These are phyloP conservation scores for Balanococcus diminutus DNA, from an alignment of 2,888 invertebrate species.

Conservation along the genomic window DNA sequence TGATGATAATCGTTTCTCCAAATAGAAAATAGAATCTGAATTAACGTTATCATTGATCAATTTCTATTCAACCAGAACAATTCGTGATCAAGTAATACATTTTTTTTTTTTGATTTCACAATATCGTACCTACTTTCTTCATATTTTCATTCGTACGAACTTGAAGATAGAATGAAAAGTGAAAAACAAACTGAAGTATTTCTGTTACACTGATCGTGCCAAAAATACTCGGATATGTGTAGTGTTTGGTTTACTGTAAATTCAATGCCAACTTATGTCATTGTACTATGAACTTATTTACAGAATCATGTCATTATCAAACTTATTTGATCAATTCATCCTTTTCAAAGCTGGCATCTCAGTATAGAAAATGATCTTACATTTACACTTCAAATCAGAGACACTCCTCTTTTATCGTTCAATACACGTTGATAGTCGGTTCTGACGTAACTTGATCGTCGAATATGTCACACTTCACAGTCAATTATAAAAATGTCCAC, in stretches of 20 bases:
- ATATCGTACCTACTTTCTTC: neutral
- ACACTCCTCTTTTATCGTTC: neutral
- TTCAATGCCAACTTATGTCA: slow-evolving; percentile 20
- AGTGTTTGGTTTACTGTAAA: neutral
- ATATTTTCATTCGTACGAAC: neutral
- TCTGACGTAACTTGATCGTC: neutral
- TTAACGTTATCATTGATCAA: neutral
- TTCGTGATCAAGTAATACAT: neutral
- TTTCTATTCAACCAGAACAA: neutral
- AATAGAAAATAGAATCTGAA: neutral
- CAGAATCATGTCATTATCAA: neutral
- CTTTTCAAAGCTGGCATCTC: neutral
- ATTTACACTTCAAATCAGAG: neutral
- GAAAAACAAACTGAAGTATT: slow-evolving; percentile 2
- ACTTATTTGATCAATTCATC: neutral
- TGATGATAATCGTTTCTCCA: neutral
- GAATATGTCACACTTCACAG: neutral
- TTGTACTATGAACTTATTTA: neutral
- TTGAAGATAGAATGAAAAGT: neutral
- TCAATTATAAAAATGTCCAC: neutral
- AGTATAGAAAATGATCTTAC: neutral
- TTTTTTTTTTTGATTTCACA: neutral
- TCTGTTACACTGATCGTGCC: neutral
- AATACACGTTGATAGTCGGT: neutral
- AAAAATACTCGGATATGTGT: neutral